Evolutionary conservation across 2,888 invertebrate species (phyloP), one percentile per base, ranked within the genome.

Genomic region (Lycaena phlaeas): DNA sequence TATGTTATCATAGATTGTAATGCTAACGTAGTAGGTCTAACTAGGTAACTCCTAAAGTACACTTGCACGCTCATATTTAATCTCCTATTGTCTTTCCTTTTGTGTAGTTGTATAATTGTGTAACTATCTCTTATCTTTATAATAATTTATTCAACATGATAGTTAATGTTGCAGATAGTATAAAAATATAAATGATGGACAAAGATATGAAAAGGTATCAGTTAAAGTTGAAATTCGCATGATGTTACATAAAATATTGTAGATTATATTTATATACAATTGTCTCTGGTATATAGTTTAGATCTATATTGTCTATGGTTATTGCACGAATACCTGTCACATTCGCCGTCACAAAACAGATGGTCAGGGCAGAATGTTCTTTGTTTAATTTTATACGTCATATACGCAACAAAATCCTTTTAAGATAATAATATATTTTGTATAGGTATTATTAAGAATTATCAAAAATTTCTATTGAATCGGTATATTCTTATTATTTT

Each of bases 61-160:
- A 38, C 9, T 45, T 29, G 54, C 54, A 52, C 50, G 49, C 46
- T 48, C 41, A 11, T 29, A 12, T 39, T 3, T 37, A 22, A 3
- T 14, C 26, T 34, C 42, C 4, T 25, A 14, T 36, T 42, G 14
- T 41, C 28, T 42, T 30, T 18, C 31, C 12, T 7, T 11, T 43
- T 34, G 4, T 12, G 25, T 36, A 36, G 29, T 11, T 42, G 22
- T 7, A 3, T 6, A 17, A 6, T 4, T 11, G 6, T 31, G 29
- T 3, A 34, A 11, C 17, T 11, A 10, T 22, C 22, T 22, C 22
- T 22, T 22, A 22, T n/a, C 18, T 3, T 6, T 18, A 11, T 3
- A 34, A 12, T 22, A 9, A 34, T 12, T 34, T 2, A 22, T 22
- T 34, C 22, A 34, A 34, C 15, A 22, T 22, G 7, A 12, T 22